phyloP scores from a whole-genome alignment of 1,140 invertebrate genomes.

The Formica selysi region DNA sequence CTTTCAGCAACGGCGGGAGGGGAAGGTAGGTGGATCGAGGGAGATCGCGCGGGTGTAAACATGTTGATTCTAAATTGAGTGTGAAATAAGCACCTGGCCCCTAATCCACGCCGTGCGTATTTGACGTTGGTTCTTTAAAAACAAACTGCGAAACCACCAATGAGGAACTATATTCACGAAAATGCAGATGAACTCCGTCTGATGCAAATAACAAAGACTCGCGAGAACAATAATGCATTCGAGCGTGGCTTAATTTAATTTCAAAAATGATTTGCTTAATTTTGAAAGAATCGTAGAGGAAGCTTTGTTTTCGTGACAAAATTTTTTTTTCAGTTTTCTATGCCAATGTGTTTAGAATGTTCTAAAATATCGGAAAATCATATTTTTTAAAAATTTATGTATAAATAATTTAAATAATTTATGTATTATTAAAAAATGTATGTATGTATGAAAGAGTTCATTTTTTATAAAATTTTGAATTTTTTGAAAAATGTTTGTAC shows the following conservation, averaged over 20 bases:
- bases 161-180: background rate
- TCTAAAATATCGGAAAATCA: too few species aligned
- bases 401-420: too few species aligned
- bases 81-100: constrained; percentile 48
- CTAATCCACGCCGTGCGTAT: background rate
- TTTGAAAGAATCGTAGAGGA: too few species aligned
- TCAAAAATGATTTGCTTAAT: background rate
- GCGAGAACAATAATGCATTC: background rate
- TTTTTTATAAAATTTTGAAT: too few species aligned
- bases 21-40: constrained; percentile 14
- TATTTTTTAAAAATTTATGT: too few species aligned
- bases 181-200: background rate
- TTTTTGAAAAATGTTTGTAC: too few species aligned
- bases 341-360: too few species aligned
- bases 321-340: too few species aligned
- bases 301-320: too few species aligned
- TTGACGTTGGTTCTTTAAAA: background rate
- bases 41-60: constrained; percentile 6
- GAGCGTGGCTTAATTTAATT: background rate
- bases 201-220: background rate
- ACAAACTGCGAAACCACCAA: background rate
- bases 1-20: background rate
- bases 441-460: too few species aligned
- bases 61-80: constrained; percentile 25
- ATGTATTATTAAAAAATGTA: too few species aligned